Conservation (phyloP, 1,140 invertebrate genomes). For the Penaeus indicus region DNA sequence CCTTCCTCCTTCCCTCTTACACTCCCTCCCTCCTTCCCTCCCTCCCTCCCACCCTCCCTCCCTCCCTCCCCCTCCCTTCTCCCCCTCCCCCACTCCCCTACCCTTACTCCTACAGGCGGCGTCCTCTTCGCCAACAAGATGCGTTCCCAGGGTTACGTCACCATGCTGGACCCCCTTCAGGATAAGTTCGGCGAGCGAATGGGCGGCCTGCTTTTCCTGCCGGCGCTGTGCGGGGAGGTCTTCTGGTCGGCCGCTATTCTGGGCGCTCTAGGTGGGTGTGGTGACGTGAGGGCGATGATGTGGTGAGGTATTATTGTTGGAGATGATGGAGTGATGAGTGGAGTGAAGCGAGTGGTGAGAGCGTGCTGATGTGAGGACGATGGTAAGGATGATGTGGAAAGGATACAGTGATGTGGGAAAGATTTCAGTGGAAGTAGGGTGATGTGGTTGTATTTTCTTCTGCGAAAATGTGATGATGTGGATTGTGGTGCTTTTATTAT, state of each 20-base stretch:
- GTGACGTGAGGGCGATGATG: neutral
- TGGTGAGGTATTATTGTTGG: neutral
- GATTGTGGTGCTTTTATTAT: too few species aligned
- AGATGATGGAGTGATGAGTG: neutral
- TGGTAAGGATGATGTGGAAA: too few species aligned
- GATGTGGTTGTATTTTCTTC: too few species aligned
- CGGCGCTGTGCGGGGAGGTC: conserved; percentile 83
- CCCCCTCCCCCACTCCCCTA: neutral
- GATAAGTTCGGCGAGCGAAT: conserved; percentile 82
- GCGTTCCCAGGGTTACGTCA: conserved; percentile 85
- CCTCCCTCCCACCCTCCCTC: neutral
- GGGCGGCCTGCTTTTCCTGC: conserved; percentile 84
- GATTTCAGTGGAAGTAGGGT: too few species aligned
- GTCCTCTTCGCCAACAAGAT: conserved; percentile 85
- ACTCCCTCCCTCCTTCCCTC: neutral
- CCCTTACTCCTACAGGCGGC: conserved; percentile 75
- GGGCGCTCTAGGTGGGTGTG: conserved; percentile 78
- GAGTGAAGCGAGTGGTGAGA: too few species aligned
- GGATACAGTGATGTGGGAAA: too few species aligned
- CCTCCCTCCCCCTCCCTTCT: neutral
- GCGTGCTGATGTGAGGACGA: too few species aligned
- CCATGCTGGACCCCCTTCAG: conserved; percentile 88
- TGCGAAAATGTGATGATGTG: too few species aligned
- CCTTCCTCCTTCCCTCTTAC: neutral
- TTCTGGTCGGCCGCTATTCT: conserved; percentile 87